Base-by-base conservation (phyloP, 2,113 vertebrate genomes). In the Podarcis raffonei region DNA sequence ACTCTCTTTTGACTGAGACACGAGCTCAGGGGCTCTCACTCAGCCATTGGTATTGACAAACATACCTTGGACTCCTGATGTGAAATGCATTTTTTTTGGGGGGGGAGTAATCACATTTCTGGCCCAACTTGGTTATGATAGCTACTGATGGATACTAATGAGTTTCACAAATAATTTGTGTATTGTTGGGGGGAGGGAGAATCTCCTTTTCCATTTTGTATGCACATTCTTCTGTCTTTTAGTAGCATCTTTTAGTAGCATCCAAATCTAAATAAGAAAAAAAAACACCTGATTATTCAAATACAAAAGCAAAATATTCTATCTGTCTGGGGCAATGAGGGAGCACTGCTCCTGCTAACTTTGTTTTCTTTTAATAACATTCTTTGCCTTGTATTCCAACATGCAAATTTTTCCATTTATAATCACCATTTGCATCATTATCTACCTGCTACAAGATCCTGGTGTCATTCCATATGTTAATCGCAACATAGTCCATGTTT, bases 401-500 rank as follows among this genome's bases (percentile, higher is more conserved):
- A 72, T 35, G 59, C 20, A 42, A 25, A 9, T 32, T 32, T 62
- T 81, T 57, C 35, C 30, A 23, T 81, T 81, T 32, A 81, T 32
- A 15, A 81, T 62, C 53, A 30, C 20, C 20, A 22, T n/a, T 27
- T 4, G 25, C 30, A 82, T 23, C 22, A 82, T 82, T 66, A 81
- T 81, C 23, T 81, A 81, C 80, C 59, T 81, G 57, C 32, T 59
- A 8, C 59, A 84, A 76, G 76, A 79, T 27, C 85, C 84, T 86
- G 69, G 39, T 89, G 82, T 53, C 11, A 35, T 82, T 66, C 59
- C 16, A 82, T 66, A 35, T 13, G 39, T 74, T 81, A 68, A 83
- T 48, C 78, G 48, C 66, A 84, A 90, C 74, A 79, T 39, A 86
- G 82, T 89, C 87, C 62, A 83, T 30, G 27, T 32, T 37, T 69